A percentile compares a stretch with the other conserved stretches of the same genome.
Evolutionary conservation across 2,113 vertebrate species (phyloP).

Genomic region (Nycticorax nycticorax): DNA sequence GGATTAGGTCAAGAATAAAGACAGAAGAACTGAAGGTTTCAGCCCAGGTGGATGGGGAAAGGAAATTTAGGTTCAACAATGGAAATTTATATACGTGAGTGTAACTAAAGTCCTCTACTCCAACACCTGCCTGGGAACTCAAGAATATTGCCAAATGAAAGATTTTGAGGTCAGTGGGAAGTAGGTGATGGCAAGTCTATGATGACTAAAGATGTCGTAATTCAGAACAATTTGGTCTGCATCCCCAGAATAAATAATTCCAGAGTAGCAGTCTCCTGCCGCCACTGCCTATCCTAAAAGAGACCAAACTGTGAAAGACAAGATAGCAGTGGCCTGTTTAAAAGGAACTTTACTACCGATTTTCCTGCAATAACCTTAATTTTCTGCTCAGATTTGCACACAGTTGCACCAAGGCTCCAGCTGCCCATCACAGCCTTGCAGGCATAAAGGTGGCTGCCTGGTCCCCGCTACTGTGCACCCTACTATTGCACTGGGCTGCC

Average conservation of each 20-base stretch:
- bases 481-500: fast-evolving
- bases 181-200: neutral
- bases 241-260: neutral
- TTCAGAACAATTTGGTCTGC: neutral
- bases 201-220: neutral
- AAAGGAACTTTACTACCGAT: neutral
- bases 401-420: neutral
- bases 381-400: neutral
- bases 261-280: neutral
- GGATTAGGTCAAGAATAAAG: neutral
- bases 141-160: neutral
- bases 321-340: neutral
- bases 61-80: neutral
- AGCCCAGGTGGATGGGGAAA: neutral
- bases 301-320: neutral
- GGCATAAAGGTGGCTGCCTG: neutral
- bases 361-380: neutral
- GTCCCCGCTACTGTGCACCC: neutral
- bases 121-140: neutral
- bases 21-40: neutral
- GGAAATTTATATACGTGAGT: neutral
- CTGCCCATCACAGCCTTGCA: neutral
- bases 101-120: neutral
- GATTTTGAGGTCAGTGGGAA: fast-evolving
- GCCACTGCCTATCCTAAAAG: neutral